phyloP scores from a whole-genome alignment of 1,140 invertebrate species.

The Heliconius eleuchia region DNA sequence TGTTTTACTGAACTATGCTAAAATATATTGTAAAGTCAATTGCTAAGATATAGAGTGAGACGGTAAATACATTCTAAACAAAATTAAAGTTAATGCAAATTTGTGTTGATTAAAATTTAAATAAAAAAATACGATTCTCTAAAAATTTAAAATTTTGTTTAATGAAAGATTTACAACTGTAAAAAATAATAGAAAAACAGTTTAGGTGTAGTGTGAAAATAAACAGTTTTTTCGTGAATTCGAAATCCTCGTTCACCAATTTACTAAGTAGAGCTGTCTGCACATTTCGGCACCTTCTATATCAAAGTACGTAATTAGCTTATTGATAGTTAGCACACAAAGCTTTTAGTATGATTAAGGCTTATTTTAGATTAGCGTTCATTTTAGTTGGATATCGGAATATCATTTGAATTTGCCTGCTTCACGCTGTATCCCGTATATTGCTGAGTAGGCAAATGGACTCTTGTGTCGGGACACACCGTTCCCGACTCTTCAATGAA shows the following conservation, averaged over 20 bases:
- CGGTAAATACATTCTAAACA: too few relatives aligned
- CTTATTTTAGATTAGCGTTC: not conserved
- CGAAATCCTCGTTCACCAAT: not conserved
- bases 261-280: constrained; percentile 15
- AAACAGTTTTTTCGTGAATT: not conserved
- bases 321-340: constrained; percentile 1
- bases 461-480: too few relatives aligned
- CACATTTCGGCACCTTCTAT: constrained; percentile 9
- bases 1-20: not conserved
- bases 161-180: not conserved
- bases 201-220: too few relatives aligned
- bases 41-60: too few relatives aligned
- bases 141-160: not conserved
- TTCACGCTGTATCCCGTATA: too few relatives aligned
- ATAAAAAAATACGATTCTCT: too few relatives aligned
- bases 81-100: too few relatives aligned
- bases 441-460: too few relatives aligned
- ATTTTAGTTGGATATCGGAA: not conserved
- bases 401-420: not conserved
- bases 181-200: not conserved
- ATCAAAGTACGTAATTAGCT: constrained; percentile 19
- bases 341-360: constrained; percentile 21
- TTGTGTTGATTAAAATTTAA: too few relatives aligned
- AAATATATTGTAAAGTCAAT: too few relatives aligned
- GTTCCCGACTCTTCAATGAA: too few relatives aligned